phyloP scores from a whole-genome alignment of 2,888 invertebrate genomes.

The Caenorhabditis wallacei region DNA sequence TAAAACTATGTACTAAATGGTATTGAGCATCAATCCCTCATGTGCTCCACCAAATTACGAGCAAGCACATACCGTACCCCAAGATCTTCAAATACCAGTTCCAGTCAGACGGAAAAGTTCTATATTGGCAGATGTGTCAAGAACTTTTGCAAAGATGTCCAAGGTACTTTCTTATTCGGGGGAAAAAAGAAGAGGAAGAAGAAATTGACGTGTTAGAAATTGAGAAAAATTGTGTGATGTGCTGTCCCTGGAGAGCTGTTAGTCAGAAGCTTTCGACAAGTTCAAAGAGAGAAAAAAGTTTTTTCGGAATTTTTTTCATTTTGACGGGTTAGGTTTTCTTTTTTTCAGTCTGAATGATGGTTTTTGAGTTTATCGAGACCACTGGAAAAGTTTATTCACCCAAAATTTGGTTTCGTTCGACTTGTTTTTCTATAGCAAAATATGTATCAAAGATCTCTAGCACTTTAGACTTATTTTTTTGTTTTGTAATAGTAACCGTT shows the following conservation, averaged over 20 bases:
- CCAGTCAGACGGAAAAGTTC: conserved; percentile 43
- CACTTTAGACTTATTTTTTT: not conserved
- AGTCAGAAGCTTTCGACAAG: conserved; percentile 36
- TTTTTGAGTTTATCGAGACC: too few species aligned
- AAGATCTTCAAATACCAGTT: conserved; percentile 9
- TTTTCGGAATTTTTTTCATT: not conserved
- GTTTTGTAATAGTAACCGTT: too few species aligned
- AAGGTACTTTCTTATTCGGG: conserved; percentile 30
- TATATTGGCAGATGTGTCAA: conserved; percentile 58
- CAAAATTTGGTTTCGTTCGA: too few species aligned
- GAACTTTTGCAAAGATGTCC: conserved; percentile 64
- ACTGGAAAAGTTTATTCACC: too few species aligned
- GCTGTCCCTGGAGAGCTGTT: conserved; percentile 23
- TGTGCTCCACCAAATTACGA: conserved; percentile 55
- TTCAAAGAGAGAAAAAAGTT: conserved; percentile 13
- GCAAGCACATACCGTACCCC: conserved; percentile 15
- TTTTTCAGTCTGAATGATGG: not conserved
- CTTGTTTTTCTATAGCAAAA: too few species aligned
- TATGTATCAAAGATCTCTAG: not conserved
- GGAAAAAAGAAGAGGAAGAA: conserved; percentile 6
- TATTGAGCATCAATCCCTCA: conserved; percentile 57
- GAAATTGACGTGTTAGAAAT: conserved; percentile 25
- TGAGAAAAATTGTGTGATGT: conserved; percentile 25
- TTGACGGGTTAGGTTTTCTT: too few species aligned
- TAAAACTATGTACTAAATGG: conserved; percentile 34